phyloP scores from a whole-genome alignment of 2,113 vertebrate genomes.

The Tychaedon coryphoeus region DNA sequence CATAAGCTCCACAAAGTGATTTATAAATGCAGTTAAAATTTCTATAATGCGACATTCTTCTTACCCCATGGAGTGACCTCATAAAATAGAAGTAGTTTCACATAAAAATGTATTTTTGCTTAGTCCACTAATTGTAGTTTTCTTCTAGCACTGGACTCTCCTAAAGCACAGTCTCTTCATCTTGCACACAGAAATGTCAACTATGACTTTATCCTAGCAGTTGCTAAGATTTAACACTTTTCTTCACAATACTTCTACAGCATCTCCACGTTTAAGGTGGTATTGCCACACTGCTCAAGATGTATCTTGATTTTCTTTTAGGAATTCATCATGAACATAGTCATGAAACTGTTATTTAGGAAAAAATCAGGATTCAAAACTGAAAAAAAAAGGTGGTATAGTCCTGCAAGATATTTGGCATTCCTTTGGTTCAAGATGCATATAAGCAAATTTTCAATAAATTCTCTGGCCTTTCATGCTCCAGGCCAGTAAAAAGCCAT shows the following conservation, averaged over 20 bases:
- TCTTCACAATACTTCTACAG: neutral
- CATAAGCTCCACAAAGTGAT: neutral
- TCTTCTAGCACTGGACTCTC: neutral
- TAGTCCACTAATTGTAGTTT: neutral
- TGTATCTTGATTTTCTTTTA: neutral
- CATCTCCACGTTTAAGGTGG: neutral
- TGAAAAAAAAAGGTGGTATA: neutral
- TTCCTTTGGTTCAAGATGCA: neutral
- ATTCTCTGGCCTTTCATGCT: neutral
- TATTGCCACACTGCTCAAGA: neutral
- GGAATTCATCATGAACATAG: neutral
- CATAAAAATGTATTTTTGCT: neutral
- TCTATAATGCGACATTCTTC: neutral
- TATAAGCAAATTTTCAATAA: neutral
- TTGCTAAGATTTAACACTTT: neutral
- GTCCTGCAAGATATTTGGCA: neutral
- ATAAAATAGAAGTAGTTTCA: neutral
- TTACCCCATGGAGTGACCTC: neutral
- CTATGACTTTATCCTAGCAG: neutral
- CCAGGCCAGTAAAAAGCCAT: neutral
- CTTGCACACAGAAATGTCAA: neutral
- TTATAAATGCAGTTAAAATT: neutral
- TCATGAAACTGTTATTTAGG: neutral
- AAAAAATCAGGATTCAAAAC: neutral
- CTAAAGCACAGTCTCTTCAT: neutral